Conservation (phyloP, 1,140 invertebrate genomes). For the Danaus melanippus region DNA sequence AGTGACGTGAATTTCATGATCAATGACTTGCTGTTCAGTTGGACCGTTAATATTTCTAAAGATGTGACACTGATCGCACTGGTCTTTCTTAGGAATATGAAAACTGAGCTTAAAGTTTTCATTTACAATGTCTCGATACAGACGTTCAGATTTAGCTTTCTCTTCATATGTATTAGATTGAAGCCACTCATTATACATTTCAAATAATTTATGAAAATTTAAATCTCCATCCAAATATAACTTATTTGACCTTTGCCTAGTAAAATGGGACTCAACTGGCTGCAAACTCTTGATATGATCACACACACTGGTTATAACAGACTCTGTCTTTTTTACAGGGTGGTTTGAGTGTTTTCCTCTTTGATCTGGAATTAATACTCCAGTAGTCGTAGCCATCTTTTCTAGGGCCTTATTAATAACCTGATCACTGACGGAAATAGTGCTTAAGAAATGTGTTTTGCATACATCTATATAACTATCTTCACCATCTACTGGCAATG, state of each 20-base stretch:
- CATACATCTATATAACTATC: conserved; percentile 10
- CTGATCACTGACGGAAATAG: conserved; percentile 10
- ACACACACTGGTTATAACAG: too few relatives aligned
- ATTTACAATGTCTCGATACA: conserved; percentile 4
- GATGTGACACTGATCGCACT: conserved; percentile 12
- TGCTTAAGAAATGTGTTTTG: conserved; percentile 17
- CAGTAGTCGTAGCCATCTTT: conserved; percentile 3
- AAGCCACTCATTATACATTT: conserved; percentile 4
- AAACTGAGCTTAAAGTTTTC: conserved; percentile 3
- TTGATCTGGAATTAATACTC: neutral
- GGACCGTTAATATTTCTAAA: conserved; percentile 13
- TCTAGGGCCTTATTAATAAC: conserved; percentile 11
- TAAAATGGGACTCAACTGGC: too few relatives aligned
- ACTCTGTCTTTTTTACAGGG: too few relatives aligned
- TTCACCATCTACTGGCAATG: conserved; percentile 1
- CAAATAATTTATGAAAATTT: conserved; percentile 6
- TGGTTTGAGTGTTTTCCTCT: too few relatives aligned
- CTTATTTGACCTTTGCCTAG: too few relatives aligned
- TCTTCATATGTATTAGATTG: neutral
- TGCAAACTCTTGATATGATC: too few relatives aligned
- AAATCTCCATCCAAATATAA: conserved; percentile 6
- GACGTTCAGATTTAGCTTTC: neutral
- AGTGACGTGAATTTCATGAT: conserved; percentile 13
- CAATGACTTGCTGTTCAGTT: conserved; percentile 13
- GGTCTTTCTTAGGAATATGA: conserved; percentile 19